Conservation (phyloP, 1,140 invertebrate genomes). For the Pemphigus obesinymphae region DNA sequence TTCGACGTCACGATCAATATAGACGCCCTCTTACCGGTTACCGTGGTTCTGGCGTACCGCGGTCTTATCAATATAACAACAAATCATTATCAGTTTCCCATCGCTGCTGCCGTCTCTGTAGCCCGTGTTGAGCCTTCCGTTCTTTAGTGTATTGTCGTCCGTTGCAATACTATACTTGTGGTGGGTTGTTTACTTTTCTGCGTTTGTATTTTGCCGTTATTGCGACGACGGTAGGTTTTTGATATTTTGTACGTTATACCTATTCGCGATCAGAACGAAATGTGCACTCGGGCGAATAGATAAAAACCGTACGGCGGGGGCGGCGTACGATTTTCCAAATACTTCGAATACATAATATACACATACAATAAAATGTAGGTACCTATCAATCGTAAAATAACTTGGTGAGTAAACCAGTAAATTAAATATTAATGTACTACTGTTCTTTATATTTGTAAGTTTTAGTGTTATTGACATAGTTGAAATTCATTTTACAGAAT, state of each 20-base stretch:
- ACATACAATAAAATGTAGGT: neutral
- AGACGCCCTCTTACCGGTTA: neutral
- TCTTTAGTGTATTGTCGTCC: neutral
- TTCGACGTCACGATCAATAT: conserved; percentile 31
- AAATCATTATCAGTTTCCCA: neutral
- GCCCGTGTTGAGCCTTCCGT: neutral
- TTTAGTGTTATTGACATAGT: no score
- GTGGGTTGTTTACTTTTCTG: no score
- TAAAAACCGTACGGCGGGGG: neutral
- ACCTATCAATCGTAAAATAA: neutral
- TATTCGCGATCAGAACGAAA: neutral
- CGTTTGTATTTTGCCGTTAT: neutral
- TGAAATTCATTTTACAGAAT: neutral
- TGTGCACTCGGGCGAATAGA: neutral
- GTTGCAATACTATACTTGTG: no score
- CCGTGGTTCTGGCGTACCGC: neutral
- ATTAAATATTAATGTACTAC: neutral
- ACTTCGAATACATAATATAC: neutral
- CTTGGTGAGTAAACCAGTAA: neutral
- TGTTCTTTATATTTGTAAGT: no score
- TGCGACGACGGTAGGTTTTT: neutral
- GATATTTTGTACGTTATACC: neutral
- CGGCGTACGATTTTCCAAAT: neutral
- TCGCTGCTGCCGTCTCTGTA: no score
- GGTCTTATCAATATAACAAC: conserved; percentile 15